A percentile compares a stretch with the other conserved stretches of the same genome.
These are phyloP conservation scores for Graphium colonna DNA, from an alignment of 2,888 invertebrate genomes.

Conservation along the genomic window DNA sequence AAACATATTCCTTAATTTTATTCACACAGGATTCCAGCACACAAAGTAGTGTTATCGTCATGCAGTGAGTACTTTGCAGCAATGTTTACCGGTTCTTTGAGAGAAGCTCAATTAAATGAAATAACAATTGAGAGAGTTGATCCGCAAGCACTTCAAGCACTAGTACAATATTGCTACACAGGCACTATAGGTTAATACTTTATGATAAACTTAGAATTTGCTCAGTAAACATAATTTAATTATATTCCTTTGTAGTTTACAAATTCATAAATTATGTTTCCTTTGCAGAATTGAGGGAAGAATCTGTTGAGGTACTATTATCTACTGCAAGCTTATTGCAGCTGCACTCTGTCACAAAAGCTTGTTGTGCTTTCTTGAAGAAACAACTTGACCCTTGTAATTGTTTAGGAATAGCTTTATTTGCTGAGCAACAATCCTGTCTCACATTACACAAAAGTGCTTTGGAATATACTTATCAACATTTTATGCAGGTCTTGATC, in stretches of 20 bases:
- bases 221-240: slow-evolving; percentile 16
- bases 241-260: neutral
- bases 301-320: slow-evolving; percentile 93
- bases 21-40: slow-evolving; percentile 84
- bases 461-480: slow-evolving; percentile 90
- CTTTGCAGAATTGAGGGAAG: slow-evolving; percentile 89
- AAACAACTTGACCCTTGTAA: slow-evolving; percentile 96
- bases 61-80: slow-evolving; percentile 97
- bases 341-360: slow-evolving; percentile 90
- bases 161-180: slow-evolving; percentile 95
- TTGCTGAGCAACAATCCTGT: slow-evolving; percentile 96
- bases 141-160: slow-evolving; percentile 89
- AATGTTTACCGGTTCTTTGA: slow-evolving; percentile 94
- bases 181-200: slow-evolving; percentile 80
- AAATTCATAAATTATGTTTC: slow-evolving; percentile 5
- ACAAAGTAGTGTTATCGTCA: slow-evolving; percentile 93
- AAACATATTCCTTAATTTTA: neutral
- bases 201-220: slow-evolving; percentile 19
- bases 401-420: slow-evolving; percentile 94
- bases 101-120: slow-evolving; percentile 91
- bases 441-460: slow-evolving; percentile 88
- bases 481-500: slow-evolving; percentile 87
- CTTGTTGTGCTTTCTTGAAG: slow-evolving; percentile 93
- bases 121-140: slow-evolving; percentile 92
- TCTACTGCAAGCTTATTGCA: slow-evolving; percentile 94